Conservation (phyloP, 2,888 invertebrate species). For the Corbicula japonica region DNA sequence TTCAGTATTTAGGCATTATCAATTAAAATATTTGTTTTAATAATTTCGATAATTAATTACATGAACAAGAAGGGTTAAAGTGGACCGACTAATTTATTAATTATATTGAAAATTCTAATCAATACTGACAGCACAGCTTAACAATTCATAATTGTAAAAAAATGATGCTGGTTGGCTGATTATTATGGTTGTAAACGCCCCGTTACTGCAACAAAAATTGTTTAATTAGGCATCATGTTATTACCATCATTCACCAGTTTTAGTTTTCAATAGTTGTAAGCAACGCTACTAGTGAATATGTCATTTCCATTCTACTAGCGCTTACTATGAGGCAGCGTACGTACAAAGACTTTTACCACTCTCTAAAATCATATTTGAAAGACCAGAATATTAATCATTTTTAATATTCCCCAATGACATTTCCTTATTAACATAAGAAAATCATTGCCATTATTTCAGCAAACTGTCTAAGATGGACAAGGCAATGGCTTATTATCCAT, state of each 20-base stretch:
- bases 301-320: neutral
- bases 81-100: neutral
- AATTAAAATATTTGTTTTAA: neutral
- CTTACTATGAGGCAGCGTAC: neutral
- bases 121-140: no score
- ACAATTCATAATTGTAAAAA: no score
- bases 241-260: no score
- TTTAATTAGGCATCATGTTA: no score
- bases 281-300: neutral
- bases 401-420: neutral
- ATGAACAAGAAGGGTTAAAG: neutral
- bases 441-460: neutral
- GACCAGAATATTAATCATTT: no score
- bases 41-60: neutral
- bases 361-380: neutral
- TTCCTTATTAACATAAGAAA: neutral
- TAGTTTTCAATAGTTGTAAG: no score
- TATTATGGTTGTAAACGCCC: no score
- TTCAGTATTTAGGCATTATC: neutral
- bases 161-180: no score
- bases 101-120: no score
- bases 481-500: conserved; percentile 26
- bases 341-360: neutral
- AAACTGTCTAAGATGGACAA: conserved; percentile 5
- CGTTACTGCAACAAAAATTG: no score